Evolutionary conservation across 2,797 vertebrate genomes (phyloP).

Genomic region (Cryptoblepharus egeriae): DNA sequence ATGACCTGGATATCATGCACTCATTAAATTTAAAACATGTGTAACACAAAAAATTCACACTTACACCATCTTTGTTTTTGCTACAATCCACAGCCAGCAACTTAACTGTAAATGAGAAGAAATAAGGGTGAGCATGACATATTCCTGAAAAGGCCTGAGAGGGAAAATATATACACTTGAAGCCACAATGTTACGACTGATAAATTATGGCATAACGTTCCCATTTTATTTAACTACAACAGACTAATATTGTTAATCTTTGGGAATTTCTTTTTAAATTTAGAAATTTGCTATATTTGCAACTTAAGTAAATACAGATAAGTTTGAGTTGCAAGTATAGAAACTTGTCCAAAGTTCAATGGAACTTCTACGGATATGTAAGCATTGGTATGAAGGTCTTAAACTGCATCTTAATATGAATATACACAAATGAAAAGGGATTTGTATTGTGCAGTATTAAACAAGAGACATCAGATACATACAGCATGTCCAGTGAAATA

Average conservation of each 20-base stretch:
- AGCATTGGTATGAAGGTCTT: background rate
- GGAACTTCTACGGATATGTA: background rate
- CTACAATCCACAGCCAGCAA: constrained; percentile 80
- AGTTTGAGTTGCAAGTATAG: no score
- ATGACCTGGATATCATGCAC: background rate
- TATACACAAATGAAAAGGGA: background rate
- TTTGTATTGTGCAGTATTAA: background rate
- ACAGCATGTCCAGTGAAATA: background rate
- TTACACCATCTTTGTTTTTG: constrained; percentile 77
- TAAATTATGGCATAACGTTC: background rate
- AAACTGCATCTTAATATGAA: constrained; percentile 8
- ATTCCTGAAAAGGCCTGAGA: constrained; percentile 28
- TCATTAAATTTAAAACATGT: background rate
- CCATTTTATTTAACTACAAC: background rate
- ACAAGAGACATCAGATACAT: background rate
- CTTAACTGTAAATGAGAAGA: constrained; percentile 76
- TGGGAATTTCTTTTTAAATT: constrained; percentile 11
- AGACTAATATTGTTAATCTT: background rate
- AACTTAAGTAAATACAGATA: no score
- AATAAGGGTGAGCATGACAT: constrained; percentile 55
- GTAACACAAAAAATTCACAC: constrained; percentile 42
- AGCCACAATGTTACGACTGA: constrained; percentile 2
- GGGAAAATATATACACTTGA: constrained; percentile 33
- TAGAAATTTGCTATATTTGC: background rate
- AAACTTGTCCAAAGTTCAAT: constrained; percentile 1